A percentile compares a stretch with the other conserved stretches of the same genome.
Evolutionary conservation across 2,888 invertebrate species (phyloP).

Genomic region (Cheilosia grossa): DNA sequence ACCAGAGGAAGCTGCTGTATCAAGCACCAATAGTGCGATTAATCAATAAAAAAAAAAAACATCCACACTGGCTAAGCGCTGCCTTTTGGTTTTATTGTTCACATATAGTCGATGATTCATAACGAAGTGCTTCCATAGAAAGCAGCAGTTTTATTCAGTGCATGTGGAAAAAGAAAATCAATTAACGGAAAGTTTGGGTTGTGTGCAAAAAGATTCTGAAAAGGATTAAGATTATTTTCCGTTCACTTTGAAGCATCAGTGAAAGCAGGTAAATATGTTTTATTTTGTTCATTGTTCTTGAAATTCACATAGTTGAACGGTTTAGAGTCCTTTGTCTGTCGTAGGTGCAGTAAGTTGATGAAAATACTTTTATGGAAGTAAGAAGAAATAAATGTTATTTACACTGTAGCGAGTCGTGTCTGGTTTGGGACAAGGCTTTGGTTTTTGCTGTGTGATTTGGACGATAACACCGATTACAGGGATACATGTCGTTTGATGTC

Average conservation of each 20-base stretch:
- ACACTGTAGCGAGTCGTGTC: too few species aligned
- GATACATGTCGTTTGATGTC: too few species aligned
- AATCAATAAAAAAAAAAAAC: constrained; percentile 61
- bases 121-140: constrained; percentile 49
- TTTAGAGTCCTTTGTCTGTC: not conserved
- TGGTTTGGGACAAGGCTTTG: too few species aligned
- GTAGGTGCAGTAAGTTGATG: too few species aligned
- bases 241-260: constrained; percentile 28
- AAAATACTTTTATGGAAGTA: too few species aligned
- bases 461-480: too few species aligned
- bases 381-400: too few species aligned
- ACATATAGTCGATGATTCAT: constrained; percentile 64
- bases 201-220: constrained; percentile 15
- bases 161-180: constrained; percentile 45
- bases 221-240: constrained; percentile 5
- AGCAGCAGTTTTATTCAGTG: constrained; percentile 43
- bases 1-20: constrained; percentile 42
- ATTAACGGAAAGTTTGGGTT: constrained; percentile 29
- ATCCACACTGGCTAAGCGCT: constrained; percentile 36
- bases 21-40: constrained; percentile 51
- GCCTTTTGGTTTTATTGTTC: constrained; percentile 32
- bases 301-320: not conserved
- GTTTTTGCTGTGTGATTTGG: too few species aligned
- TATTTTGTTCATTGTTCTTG: not conserved
- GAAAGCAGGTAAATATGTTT: constrained; percentile 43